Conservation (phyloP, 2,113 vertebrate genomes). For the Pyrgilauda ruficollis region DNA sequence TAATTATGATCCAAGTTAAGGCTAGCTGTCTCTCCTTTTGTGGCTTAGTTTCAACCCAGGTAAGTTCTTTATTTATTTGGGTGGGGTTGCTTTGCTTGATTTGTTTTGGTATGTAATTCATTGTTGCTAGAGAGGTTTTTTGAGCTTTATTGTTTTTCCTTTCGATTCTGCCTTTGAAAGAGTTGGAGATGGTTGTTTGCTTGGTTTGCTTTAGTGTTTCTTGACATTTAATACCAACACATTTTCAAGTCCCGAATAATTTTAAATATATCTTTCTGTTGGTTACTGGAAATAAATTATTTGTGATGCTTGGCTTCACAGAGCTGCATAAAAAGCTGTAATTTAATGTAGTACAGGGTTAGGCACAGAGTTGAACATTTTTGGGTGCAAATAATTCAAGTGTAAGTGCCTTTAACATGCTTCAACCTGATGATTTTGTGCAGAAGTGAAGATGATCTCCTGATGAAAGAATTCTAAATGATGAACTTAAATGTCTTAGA, state of each 20-base stretch:
- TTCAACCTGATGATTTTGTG: background rate
- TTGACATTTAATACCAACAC: background rate
- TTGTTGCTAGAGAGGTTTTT: background rate
- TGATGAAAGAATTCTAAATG: background rate
- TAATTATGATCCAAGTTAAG: background rate
- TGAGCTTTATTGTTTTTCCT: background rate
- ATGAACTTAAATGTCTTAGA: background rate
- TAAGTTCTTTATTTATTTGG: background rate
- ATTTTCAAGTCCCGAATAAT: background rate
- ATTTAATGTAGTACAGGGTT: background rate
- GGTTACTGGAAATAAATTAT: background rate
- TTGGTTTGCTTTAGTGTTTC: background rate
- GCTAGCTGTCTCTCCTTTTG: background rate
- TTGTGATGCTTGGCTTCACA: background rate
- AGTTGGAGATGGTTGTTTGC: background rate
- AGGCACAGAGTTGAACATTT: background rate
- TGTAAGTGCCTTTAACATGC: background rate
- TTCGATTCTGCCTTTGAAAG: background rate
- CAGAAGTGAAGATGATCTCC: background rate
- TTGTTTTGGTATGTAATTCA: background rate
- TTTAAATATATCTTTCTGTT: background rate
- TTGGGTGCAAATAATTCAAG: background rate
- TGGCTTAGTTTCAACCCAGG: background rate
- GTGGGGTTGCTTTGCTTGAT: background rate
- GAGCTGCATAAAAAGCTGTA: background rate